Percentiles rank a stretch among this genome's conserved stretches.
phyloP scores from a whole-genome alignment of 2,113 vertebrate genomes.

The Willisornis vidua region DNA sequence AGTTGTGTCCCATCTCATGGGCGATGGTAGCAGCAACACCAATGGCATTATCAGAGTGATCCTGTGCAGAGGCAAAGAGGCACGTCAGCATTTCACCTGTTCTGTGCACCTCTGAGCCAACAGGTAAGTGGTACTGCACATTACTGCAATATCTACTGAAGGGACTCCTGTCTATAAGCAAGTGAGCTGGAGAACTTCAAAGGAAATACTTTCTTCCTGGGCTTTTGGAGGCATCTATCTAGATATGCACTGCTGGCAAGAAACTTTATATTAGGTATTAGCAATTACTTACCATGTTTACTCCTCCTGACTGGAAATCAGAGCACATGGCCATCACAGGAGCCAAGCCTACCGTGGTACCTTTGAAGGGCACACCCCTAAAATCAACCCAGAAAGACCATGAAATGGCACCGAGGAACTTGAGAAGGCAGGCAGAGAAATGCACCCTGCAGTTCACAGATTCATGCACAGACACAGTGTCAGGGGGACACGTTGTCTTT shows the following conservation, averaged over 20 bases:
- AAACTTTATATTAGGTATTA: not conserved
- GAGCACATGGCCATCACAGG: slow-evolving; percentile 97
- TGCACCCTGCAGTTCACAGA: not conserved
- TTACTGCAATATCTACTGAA: not conserved
- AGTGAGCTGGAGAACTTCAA: not conserved
- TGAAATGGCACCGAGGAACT: not conserved
- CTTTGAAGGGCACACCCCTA: slow-evolving; percentile 90
- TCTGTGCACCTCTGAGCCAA: not conserved
- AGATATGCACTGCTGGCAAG: not conserved
- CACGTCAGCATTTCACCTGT: not conserved
- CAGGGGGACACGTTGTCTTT: not conserved
- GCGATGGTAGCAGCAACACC: slow-evolving; percentile 95
- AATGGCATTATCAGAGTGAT: slow-evolving; percentile 89
- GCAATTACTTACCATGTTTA: slow-evolving; percentile 88
- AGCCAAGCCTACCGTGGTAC: slow-evolving; percentile 93
- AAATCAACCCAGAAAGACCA: slow-evolving; percentile 33
- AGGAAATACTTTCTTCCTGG: not conserved
- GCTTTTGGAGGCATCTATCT: not conserved
- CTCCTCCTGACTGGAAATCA: slow-evolving; percentile 93
- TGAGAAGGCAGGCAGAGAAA: not conserved
- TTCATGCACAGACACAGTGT: not conserved
- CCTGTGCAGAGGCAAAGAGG: slow-evolving; percentile 71
- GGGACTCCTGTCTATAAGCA: not conserved
- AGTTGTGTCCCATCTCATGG: slow-evolving; percentile 98
- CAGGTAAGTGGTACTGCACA: not conserved